Conservation (phyloP, 2,113 vertebrate genomes). For the Platysteira castanea region DNA sequence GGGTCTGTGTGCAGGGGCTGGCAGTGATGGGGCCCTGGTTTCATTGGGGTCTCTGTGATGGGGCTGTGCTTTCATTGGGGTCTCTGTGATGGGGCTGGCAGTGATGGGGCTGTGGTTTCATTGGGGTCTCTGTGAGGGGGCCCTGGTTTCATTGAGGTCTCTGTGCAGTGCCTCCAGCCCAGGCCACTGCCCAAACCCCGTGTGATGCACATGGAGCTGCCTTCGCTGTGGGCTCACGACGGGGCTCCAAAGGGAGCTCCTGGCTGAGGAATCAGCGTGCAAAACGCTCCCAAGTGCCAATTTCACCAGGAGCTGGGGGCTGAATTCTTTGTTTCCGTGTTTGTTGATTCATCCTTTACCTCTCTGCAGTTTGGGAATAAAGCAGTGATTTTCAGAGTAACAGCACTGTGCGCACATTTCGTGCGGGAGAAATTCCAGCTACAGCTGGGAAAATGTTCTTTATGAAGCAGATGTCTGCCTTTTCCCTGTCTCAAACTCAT, state of each 20-base stretch:
- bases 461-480: not conserved
- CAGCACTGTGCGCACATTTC: not conserved
- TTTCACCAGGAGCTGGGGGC: not conserved
- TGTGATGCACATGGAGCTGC: not conserved
- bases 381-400: not conserved
- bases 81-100: no score
- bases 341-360: not conserved
- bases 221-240: not conserved
- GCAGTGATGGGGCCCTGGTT: no score
- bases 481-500: not conserved
- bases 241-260: not conserved
- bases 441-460: not conserved
- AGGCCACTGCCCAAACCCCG: not conserved
- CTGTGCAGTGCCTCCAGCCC: not conserved
- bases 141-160: constrained; percentile 18
- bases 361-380: not conserved
- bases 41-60: no score
- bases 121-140: no score
- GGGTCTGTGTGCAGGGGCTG: not conserved
- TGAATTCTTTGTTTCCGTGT: not conserved
- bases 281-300: not conserved
- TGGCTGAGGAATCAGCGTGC: not conserved
- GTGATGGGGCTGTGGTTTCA: no score
- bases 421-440: not conserved
- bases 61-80: constrained; percentile 39